A percentile compares a stretch with the other conserved stretches of the same genome.
phyloP scores from a whole-genome alignment of 2,797 vertebrate species.

The Picus viridis region DNA sequence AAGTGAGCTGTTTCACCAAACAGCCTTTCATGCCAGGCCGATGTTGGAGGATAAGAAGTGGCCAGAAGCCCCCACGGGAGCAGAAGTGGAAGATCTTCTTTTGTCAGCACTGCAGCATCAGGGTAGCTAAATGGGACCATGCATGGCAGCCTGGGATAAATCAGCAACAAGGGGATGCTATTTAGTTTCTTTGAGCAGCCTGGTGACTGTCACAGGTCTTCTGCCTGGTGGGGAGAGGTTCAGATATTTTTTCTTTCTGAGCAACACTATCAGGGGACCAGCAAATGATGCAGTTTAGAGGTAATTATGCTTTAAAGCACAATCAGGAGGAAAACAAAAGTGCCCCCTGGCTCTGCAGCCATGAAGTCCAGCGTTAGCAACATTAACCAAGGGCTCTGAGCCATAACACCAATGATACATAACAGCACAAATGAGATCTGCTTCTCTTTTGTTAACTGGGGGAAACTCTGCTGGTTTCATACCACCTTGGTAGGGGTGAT shows the following conservation, averaged over 20 bases:
- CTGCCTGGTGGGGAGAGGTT: background rate
- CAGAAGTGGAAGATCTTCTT: background rate
- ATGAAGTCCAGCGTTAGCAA: constrained; percentile 1
- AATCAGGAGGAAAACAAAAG: constrained; percentile 26
- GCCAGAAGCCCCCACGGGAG: background rate
- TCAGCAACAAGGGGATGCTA: background rate
- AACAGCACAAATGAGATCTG: background rate
- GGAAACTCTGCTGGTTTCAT: background rate
- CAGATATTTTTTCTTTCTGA: constrained; percentile 1
- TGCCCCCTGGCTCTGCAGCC: background rate
- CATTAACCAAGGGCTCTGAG: background rate
- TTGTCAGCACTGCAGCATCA: background rate
- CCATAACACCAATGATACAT: background rate
- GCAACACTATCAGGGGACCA: background rate
- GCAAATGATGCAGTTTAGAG: constrained; percentile 23
- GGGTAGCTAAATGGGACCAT: background rate
- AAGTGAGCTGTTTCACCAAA: background rate
- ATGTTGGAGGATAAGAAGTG: fast-evolving
- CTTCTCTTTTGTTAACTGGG: background rate
- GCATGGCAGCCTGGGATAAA: background rate
- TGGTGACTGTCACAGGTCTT: background rate
- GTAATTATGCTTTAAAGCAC: constrained; percentile 25
- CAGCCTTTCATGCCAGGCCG: background rate
- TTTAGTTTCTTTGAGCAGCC: background rate
- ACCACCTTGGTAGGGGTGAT: background rate